Percentiles rank a stretch among this genome's conserved stretches.
Evolutionary conservation across 2,888 invertebrate species (phyloP).

Genomic region (Acanthacorydalis orientalis): DNA sequence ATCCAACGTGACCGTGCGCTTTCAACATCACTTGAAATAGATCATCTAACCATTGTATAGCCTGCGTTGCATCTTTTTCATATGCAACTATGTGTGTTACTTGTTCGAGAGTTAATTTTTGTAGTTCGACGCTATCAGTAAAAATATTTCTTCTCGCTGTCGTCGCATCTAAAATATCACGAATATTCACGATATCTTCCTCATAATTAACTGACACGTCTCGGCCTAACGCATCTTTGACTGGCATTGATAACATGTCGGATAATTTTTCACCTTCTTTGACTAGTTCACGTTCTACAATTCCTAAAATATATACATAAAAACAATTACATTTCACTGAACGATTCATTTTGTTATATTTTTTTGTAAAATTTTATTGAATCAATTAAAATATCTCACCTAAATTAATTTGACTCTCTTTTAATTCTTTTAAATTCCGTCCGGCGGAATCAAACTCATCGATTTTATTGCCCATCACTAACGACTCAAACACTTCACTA

Average conservation of each 20-base stretch:
- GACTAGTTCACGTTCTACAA: slow-evolving; percentile 46
- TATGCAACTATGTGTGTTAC: slow-evolving; percentile 57
- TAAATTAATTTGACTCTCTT: slow-evolving; percentile 39
- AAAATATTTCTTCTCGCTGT: slow-evolving; percentile 52
- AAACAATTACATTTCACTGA: background rate
- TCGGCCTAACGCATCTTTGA: slow-evolving; percentile 60
- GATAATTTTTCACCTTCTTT: slow-evolving; percentile 61
- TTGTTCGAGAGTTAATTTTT: slow-evolving; percentile 62
- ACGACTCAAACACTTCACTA: slow-evolving; percentile 46
- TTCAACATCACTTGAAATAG: slow-evolving; percentile 51
- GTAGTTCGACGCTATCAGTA: slow-evolving; percentile 56
- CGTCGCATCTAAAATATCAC: slow-evolving; percentile 51
- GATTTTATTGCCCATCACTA: slow-evolving; percentile 42
- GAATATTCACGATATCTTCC: slow-evolving; percentile 53
- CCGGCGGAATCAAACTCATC: slow-evolving; percentile 39
- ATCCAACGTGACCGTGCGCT: slow-evolving; percentile 56
- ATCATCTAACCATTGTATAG: slow-evolving; percentile 61
- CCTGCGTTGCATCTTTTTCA: slow-evolving; percentile 58
- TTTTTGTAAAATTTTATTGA: too few relatives aligned
- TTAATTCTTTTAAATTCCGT: slow-evolving; percentile 36
- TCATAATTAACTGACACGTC: slow-evolving; percentile 52
- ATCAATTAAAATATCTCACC: too few relatives aligned
- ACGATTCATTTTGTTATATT: background rate
- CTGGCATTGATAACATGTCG: slow-evolving; percentile 59
- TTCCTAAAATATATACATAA: slow-evolving; percentile 27